Evolutionary conservation across 2,113 vertebrate genomes (phyloP), one percentile per base, ranked within the genome.

Genomic region (Centropristis striata): DNA sequence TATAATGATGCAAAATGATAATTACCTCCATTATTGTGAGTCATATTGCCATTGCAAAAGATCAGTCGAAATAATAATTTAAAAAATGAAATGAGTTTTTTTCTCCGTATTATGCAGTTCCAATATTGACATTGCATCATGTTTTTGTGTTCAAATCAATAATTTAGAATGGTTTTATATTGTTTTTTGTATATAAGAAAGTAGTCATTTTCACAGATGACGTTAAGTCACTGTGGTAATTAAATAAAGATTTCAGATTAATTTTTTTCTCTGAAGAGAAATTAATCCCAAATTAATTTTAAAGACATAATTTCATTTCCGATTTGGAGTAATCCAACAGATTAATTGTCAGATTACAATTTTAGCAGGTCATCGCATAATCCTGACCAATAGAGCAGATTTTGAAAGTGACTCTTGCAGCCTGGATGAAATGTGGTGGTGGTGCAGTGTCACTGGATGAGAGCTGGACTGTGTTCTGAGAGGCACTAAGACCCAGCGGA

Each of bases 401-500:
- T 70, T 27, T 60, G 32, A 81, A 59, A 68, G 55, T 41, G 39
- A 44, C 54, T 88, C 73, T 23, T 71, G 0, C 2, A 6, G 47
- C 21, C 4, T 12, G 39, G 15, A 36, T 80, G 18, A 74, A n/a
- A 54, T 55, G 57, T 49, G 39, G 50, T 21, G 41, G 58, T 57
- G 53, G 25, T 68, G 71, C 80, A 80, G 55, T 47, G 68, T 53
- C 51, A 25, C 60, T 42, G 13, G 66, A 42, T 55, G 20, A 6
- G 70, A 70, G 68, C 2, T 37, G 18, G 23, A 27, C 15, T 42
- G 41, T 1, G 10, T 32, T 10, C 7, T 16, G 41, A 68, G 63
- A 67, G 87, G 85, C 90, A 90, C 80, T 94, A 93, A 89, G 92
- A 95, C 92, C 92, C 88, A 84, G 91, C 3, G 25, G 73, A 81